Conservation (phyloP, 2,888 invertebrate species). For the Apamea epomidion region DNA sequence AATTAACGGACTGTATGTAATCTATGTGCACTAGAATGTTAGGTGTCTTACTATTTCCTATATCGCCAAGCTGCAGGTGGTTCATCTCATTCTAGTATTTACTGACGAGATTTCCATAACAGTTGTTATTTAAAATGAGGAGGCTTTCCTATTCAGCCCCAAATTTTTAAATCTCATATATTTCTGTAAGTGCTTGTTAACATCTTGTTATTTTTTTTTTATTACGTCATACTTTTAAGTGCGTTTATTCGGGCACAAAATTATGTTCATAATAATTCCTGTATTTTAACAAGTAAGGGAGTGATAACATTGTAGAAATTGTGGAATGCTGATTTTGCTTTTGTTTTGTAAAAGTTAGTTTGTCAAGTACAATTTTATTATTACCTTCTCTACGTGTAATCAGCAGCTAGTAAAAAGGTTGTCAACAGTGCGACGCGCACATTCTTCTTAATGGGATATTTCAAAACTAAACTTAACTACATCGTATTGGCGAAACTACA, state of each 20-base stretch:
- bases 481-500: neutral
- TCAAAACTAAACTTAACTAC: neutral
- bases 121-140: constrained; percentile 54
- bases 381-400: constrained; percentile 8
- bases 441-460: constrained; percentile 1
- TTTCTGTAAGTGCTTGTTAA: constrained; percentile 74
- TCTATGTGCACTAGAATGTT: constrained; percentile 65
- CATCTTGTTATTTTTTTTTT: constrained; percentile 73
- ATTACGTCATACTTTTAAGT: constrained; percentile 71
- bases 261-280: constrained; percentile 67
- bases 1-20: constrained; percentile 49
- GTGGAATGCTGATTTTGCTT: constrained; percentile 31
- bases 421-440: constrained; percentile 18
- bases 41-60: constrained; percentile 59
- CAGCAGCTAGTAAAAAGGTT: constrained; percentile 3
- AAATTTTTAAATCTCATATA: constrained; percentile 63
- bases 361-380: constrained; percentile 20
- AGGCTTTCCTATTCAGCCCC: constrained; percentile 60
- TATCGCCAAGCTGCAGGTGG: constrained; percentile 64
- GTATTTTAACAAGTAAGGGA: constrained; percentile 57
- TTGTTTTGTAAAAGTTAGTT: constrained; percentile 20
- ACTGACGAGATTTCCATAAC: constrained; percentile 57
- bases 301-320: constrained; percentile 61
- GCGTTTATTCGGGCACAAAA: constrained; percentile 76
- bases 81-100: constrained; percentile 62